A percentile compares a stretch with the other conserved stretches of the same genome.
These are phyloP conservation scores for Willisornis vidua DNA, from an alignment of 2,113 vertebrate genomes.

Conservation along the genomic window DNA sequence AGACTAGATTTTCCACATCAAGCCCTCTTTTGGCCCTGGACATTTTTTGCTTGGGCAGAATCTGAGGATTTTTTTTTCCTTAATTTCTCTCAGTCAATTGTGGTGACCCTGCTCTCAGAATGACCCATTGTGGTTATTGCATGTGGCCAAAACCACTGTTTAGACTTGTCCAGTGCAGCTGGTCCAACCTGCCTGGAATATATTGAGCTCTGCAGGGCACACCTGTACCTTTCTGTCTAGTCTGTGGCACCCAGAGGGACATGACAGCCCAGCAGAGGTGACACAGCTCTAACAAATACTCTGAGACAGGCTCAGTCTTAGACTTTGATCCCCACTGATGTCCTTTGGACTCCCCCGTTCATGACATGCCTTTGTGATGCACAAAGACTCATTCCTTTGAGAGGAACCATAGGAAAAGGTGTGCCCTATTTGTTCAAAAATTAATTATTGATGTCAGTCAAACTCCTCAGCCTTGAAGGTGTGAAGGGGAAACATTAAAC, in stretches of 20 bases:
- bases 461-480: constrained; percentile 5
- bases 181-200: not conserved
- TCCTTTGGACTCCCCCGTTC: constrained; percentile 27
- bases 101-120: not conserved
- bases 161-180: not conserved
- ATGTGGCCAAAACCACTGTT: not conserved
- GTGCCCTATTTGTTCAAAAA: constrained; percentile 51
- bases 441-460: constrained; percentile 47
- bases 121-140: fast-evolving
- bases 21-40: not conserved
- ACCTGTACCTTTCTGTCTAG: not conserved
- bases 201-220: not conserved
- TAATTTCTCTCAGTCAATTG: not conserved
- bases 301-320: not conserved
- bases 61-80: not conserved
- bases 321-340: not conserved
- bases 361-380: not conserved
- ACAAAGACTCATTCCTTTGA: not conserved
- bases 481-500: constrained; percentile 42
- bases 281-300: not conserved
- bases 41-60: not conserved
- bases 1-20: not conserved
- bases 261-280: not conserved
- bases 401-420: constrained; percentile 6
- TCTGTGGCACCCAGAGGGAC: not conserved